A percentile compares a stretch with the other conserved stretches of the same genome.
Evolutionary conservation across 2,113 vertebrate genomes (phyloP).

Genomic region (Tyrannus savana): DNA sequence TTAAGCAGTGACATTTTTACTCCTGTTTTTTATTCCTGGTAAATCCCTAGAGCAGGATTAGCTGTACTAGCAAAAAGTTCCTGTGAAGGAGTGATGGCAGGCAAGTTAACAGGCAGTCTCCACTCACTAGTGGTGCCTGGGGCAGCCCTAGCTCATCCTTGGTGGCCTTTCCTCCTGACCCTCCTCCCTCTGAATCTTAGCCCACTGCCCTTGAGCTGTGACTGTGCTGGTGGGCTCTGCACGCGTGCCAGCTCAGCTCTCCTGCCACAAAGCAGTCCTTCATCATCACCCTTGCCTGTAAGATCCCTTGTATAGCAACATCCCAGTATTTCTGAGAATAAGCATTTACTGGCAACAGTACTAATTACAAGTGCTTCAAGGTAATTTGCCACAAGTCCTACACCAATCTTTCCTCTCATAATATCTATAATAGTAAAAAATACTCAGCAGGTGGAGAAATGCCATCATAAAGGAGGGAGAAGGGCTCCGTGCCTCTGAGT

Average conservation of each 20-base stretch:
- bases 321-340: not conserved
- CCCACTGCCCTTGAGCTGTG: not conserved
- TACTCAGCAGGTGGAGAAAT: not conserved
- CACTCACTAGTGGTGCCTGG: not conserved
- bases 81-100: constrained; percentile 35
- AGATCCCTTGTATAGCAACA: not conserved
- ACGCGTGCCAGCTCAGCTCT: not conserved
- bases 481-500: not conserved
- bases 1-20: constrained; percentile 57
- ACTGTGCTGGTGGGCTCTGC: not conserved
- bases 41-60: constrained; percentile 62
- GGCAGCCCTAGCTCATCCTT: not conserved
- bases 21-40: constrained; percentile 41
- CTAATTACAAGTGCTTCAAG: not conserved
- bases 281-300: not conserved
- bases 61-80: constrained; percentile 42
- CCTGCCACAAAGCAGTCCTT: not conserved
- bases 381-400: not conserved
- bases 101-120: constrained; percentile 23
- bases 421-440: not conserved
- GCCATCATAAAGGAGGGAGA: not conserved
- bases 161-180: not conserved
- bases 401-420: not conserved
- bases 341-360: not conserved
- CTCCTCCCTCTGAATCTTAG: not conserved